Percentiles rank a stretch among this genome's conserved stretches.
These are phyloP conservation scores for Drosophila borborema DNA, from an alignment of 2,888 invertebrate genomes.

Conservation along the genomic window DNA sequence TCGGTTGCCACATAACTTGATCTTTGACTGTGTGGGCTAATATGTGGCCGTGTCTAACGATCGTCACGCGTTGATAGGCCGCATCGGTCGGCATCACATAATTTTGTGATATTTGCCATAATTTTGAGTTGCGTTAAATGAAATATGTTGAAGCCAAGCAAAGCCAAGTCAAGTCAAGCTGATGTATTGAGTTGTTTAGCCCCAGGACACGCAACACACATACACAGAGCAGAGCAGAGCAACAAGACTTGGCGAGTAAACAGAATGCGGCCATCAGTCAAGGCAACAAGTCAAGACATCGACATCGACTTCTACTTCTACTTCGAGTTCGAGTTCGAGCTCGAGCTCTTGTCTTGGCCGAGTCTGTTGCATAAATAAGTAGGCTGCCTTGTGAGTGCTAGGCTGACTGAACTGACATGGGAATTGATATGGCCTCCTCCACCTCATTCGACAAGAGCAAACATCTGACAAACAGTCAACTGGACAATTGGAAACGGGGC, in stretches of 20 bases:
- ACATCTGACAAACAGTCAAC: constrained; percentile 39
- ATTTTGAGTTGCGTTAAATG: constrained; percentile 68
- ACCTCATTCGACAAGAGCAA: neutral
- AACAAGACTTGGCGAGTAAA: constrained; percentile 4
- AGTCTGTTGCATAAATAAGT: constrained; percentile 68
- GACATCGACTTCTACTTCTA: neutral
- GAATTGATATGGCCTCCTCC: constrained; percentile 72
- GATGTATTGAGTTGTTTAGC: constrained; percentile 79
- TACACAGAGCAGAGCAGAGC: constrained; percentile 20
- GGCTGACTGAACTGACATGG: constrained; percentile 62
- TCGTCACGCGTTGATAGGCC: constrained; percentile 58
- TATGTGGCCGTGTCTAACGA: constrained; percentile 39
- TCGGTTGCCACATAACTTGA: neutral
- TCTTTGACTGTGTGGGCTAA: constrained; percentile 16
- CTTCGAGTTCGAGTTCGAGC: constrained; percentile 16
- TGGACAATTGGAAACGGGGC: constrained; percentile 54
- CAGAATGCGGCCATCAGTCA: constrained; percentile 69
- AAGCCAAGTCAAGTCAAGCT: constrained; percentile 22
- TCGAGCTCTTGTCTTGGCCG: constrained; percentile 31
- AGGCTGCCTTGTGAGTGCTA: constrained; percentile 50
- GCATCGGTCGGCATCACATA: constrained; percentile 49
- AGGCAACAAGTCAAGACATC: constrained; percentile 43
- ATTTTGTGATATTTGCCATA: constrained; percentile 70
- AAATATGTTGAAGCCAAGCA: constrained; percentile 59
- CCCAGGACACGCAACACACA: constrained; percentile 52